phyloP scores from a whole-genome alignment of 2,888 invertebrate genomes.

The Tupiocoris notatus region DNA sequence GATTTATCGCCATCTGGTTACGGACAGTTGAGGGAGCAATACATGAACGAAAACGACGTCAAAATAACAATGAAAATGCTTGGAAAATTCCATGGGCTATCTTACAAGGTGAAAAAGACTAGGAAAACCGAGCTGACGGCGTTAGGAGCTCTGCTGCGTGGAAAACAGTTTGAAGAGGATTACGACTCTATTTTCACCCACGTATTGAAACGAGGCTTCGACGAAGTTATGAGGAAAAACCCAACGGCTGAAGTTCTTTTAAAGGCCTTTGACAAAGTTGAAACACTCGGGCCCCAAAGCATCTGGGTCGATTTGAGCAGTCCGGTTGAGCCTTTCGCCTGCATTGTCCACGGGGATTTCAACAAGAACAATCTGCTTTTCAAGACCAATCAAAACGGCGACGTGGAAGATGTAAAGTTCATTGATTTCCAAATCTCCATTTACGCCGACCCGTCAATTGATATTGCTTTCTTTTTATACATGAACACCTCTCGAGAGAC shows the following conservation, averaged over 20 bases:
- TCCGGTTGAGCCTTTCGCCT: constrained; percentile 47
- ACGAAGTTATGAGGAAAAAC: background rate
- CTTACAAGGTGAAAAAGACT: constrained; percentile 47
- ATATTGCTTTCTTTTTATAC: constrained; percentile 53
- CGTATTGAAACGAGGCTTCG: constrained; percentile 3
- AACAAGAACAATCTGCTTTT: constrained; percentile 55
- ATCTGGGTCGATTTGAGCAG: background rate
- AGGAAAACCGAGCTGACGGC: background rate
- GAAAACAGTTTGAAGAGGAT: background rate
- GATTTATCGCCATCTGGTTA: constrained; percentile 44
- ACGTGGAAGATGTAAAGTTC: constrained; percentile 49
- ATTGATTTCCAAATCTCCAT: constrained; percentile 53
- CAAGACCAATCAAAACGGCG: constrained; percentile 50
- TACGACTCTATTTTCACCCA: background rate
- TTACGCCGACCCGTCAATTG: constrained; percentile 53
- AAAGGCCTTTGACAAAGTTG: background rate
- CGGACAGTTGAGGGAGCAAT: constrained; percentile 38
- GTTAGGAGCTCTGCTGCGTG: background rate
- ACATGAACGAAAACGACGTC: constrained; percentile 48
- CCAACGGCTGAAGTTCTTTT: background rate
- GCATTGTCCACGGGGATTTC: constrained; percentile 54
- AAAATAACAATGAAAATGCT: constrained; percentile 47
- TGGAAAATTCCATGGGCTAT: constrained; percentile 49
- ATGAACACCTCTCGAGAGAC: constrained; percentile 52
- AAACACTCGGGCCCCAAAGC: background rate